Evolutionary conservation across 2,113 vertebrate species (phyloP), one percentile per base, ranked within the genome.

Genomic region (Anarrhichthys ocellatus): DNA sequence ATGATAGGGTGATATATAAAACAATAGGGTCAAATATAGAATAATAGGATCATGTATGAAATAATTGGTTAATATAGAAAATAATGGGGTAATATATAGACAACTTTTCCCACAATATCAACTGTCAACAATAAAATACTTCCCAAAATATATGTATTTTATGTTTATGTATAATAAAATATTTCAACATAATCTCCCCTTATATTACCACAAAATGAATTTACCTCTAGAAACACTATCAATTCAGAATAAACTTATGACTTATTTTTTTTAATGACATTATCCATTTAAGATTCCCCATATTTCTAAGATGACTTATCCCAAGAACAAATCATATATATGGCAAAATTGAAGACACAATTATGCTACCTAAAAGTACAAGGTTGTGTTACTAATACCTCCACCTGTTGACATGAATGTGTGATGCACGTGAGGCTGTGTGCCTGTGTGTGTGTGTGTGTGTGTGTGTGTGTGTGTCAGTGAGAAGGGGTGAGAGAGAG

Each of bases 341-440:
- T 56, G 22, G 34, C 9, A 32, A 38, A 32, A 40, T 52, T 17
- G 0, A 24, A 38, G 38, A 42, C 29, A 34, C 10, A 32, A 46
- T 11, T 65, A n/a, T 63, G 8, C 15, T 1, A 13, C 40, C 2
- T 13, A 18, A 27, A 64, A 29, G 46, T 32, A 18, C 13, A 75
- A 46, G 2, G 44, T 46, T 34, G 15, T 46, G n/a, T 32, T 15
- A 46, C 50, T 34, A 38, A 32, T 27, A 70, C 27, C 66, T 63
- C 72, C 78, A 92, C 89, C 87, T 93, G 90, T 90, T 92, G 91
- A 85, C 85, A 38, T 50, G 59, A 58, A 56, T 29, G 15, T 59
- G 70, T 62, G 74, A 44, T 8, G 24, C 40, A 17, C 13, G 52
- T 42, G 29, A 40, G 15, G 27, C 9, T 69, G 65, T 40, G 14